Evolutionary conservation across 2,113 vertebrate genomes (phyloP), one percentile per base, ranked within the genome.

Genomic region (Oplegnathus fasciatus): DNA sequence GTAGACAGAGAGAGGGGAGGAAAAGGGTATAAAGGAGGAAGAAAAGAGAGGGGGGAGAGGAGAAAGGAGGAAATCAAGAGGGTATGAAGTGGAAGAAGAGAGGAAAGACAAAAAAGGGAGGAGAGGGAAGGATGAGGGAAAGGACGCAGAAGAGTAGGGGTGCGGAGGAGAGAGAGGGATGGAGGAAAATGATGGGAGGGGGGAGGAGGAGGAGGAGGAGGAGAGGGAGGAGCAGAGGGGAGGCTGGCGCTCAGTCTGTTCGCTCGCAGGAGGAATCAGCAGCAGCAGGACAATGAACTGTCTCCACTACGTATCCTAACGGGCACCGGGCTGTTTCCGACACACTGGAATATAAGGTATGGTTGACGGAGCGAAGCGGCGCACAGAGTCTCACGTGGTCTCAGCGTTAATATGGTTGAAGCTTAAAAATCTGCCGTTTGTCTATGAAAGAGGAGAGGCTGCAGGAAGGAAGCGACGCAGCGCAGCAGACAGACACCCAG

Each of bases 391-490:
- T 57, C 40, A 0, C 28, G 0, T 6, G 34, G 34, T 4, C 10
- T 61, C n/a, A 1, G 15, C 10, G 15, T 28, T 6, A 1, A 4
- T 13, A 1, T 0, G 7, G 6, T 79, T 50, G 14, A 18, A 37
- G 42, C 26, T 68, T 6, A 72, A 0, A 66, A 60, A 60, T 7
- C 2, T 18, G 24, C 46, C 4, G 71, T 78, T 40, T 24, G 80
- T 69, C 5, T 46, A 13, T 70, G 74, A 82, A 22, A 54, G 83
- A 77, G 71, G 65, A 70, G 86, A 81, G 60, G 62, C 69, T 86
- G 92, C 88, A 88, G 92, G 91, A 86, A 91, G 92, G 90, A 92
- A 91, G 92, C 91, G 86, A 68, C 88, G 89, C 91, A 75, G 88
- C 78, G 88, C 73, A 65, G 77, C 85, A 77, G 55, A 62, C 75